Base-by-base conservation (phyloP, 2,888 invertebrate genomes). In the Sinelater perroti region DNA sequence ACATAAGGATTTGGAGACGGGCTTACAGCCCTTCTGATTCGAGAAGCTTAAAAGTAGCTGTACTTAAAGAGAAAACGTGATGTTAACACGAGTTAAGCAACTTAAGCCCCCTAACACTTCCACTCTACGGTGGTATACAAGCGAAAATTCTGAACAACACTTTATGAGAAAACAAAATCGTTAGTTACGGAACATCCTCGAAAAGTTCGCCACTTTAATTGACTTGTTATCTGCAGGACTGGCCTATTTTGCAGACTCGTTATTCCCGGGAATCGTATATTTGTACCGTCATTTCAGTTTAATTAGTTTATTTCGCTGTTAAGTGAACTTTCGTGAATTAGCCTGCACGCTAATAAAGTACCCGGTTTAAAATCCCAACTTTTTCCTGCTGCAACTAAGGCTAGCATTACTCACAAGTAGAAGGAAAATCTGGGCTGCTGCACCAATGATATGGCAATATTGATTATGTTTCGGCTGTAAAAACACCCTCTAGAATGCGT, bases 181-280 rank as follows among this genome's bases (percentile, higher is more conserved):
- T 40, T 40, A 40, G 6, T 7, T 7, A 11, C 11, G 13, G 10
- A 21, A 11, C 38, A 40, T 21, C 38, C 21, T 5, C 3, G n/a
- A 10, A 11, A 44, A 44, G 16, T 44, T 44, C 10, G 8, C 5
- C 26, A 44, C 26, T 44, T 44, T 44, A 44, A 44, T 44, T 44
- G 44, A 44, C 44, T 44, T 28, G 44, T 28, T 44, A 44, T 44
- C 28, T 28, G 28, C 17, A 28, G 28, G 28, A 44, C 28, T 44
- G 44, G 28, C 2, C 26, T 44, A 26, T 26, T 26, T 44, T 17
- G 17, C 26, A 44, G 26, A 44, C 28, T 44, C 44, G 44, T 44
- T 44, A 44, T 44, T 44, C 28, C 26, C 26, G 10, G 28, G 28
- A 44, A 44, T 44, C 44, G 44, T 44, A 44, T 44, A 44, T 40